Percentiles rank a stretch among this genome's conserved stretches.
Evolutionary conservation across 1,140 invertebrate genomes (phyloP).

Genomic region (Aphaenogaster ashmeadi): DNA sequence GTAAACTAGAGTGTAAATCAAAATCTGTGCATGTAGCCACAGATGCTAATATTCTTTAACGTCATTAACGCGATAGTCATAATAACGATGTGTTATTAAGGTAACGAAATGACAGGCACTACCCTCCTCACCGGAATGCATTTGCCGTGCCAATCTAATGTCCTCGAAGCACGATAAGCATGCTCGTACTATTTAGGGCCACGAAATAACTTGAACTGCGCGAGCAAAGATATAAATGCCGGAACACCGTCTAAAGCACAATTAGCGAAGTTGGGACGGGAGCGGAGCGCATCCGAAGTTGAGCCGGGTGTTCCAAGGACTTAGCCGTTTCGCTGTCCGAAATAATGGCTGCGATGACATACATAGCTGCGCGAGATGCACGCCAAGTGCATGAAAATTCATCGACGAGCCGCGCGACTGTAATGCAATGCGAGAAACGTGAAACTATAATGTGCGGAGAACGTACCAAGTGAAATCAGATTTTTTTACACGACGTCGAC

Average conservation of each 20-base stretch:
- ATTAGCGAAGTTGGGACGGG: constrained; percentile 79
- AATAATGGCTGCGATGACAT: constrained; percentile 49
- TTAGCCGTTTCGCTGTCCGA: constrained; percentile 76
- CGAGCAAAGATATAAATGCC: constrained; percentile 60
- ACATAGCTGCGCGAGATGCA: background rate
- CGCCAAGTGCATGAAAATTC: constrained; percentile 25
- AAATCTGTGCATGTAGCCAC: background rate
- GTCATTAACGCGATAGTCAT: background rate
- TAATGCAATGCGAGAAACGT: constrained; percentile 10
- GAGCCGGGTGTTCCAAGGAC: constrained; percentile 74
- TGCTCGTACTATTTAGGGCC: constrained; percentile 23
- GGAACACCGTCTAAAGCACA: constrained; percentile 68
- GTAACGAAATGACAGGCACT: background rate
- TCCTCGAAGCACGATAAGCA: constrained; percentile 46
- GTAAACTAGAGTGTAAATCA: background rate
- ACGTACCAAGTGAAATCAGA: background rate
- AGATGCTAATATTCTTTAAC: background rate
- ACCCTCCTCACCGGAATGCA: background rate
- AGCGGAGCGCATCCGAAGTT: constrained; percentile 65
- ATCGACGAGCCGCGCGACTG: background rate
- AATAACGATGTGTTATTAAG: constrained; percentile 9
- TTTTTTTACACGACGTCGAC: background rate
- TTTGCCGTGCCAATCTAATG: constrained; percentile 29
- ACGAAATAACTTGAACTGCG: constrained; percentile 52
- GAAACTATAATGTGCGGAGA: background rate